These are phyloP conservation scores for Opisthocomus hoazin DNA, from an alignment of 2,113 vertebrate genomes.

Conservation along the genomic window DNA sequence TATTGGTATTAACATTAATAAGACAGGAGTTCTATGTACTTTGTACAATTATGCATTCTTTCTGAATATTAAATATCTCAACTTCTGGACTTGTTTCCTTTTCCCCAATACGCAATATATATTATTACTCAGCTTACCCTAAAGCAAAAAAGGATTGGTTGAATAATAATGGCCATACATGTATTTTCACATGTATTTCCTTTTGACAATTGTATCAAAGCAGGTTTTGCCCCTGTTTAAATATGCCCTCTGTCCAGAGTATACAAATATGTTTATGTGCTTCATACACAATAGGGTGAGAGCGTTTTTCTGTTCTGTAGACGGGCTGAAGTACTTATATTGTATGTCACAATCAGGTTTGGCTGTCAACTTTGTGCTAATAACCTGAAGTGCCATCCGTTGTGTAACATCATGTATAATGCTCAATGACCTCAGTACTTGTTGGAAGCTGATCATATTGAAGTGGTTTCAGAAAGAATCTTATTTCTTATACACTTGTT, in stretches of 20 bases:
- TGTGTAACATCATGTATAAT: not conserved
- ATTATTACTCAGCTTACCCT: not conserved
- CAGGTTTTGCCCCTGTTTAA: not conserved
- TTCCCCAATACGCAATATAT: not conserved
- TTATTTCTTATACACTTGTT: not conserved
- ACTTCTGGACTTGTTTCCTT: not conserved
- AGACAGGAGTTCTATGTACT: not conserved
- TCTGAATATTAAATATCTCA: not conserved
- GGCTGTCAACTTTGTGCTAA: not conserved
- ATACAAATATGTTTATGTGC: accelerated
- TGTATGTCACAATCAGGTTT: not conserved
- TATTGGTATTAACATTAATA: not conserved
- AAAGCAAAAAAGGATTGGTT: not conserved
- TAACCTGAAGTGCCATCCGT: not conserved
- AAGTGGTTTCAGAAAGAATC: not conserved
- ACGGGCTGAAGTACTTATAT: not conserved
- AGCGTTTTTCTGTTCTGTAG: not conserved
- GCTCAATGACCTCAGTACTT: not conserved
- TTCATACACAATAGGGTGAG: not conserved
- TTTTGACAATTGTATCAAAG: not conserved
- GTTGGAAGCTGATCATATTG: not conserved
- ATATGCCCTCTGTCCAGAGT: not conserved
- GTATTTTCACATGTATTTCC: not conserved
- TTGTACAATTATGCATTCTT: not conserved
- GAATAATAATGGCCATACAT: not conserved